These are phyloP conservation scores for Neodiprion pinetum DNA, from an alignment of 1,140 invertebrate species.

Conservation along the genomic window DNA sequence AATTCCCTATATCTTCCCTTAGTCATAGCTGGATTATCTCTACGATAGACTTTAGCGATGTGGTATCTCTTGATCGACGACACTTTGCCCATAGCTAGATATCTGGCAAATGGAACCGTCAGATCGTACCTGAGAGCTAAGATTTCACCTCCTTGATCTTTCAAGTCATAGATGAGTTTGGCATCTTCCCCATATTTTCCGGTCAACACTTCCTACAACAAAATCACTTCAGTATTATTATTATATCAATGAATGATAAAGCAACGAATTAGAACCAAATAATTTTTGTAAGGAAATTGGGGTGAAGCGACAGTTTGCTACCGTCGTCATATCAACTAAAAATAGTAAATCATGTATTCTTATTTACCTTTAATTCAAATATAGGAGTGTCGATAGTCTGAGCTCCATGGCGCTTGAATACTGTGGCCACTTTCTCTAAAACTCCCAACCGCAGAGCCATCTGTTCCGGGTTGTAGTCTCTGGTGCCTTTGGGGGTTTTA, in stretches of 20 bases:
- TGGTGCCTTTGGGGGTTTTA: constrained; percentile 95
- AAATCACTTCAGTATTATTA: too few relatives aligned
- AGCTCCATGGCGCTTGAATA: constrained; percentile 98
- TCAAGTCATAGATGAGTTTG: constrained; percentile 97
- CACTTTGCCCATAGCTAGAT: constrained; percentile 98
- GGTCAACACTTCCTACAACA: constrained; percentile 89
- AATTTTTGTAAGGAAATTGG: constrained; percentile 11
- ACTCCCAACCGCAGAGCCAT: constrained; percentile 93
- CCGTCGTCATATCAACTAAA: constrained; percentile 19
- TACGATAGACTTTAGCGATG: constrained; percentile 94
- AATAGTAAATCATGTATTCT: constrained; percentile 10
- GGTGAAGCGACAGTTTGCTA: not conserved
- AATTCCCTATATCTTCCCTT: constrained; percentile 97
- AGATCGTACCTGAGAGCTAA: constrained; percentile 89
- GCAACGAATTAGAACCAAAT: constrained; percentile 9
- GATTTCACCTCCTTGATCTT: constrained; percentile 98
- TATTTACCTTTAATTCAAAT: constrained; percentile 92
- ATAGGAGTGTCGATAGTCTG: constrained; percentile 99
- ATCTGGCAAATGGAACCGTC: constrained; percentile 96
- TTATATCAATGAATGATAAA: constrained; percentile 30
- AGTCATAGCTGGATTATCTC: constrained; percentile 97
- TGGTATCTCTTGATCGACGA: constrained; percentile 93
- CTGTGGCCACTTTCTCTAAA: constrained; percentile 85
- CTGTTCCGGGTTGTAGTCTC: constrained; percentile 93
- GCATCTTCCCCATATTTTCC: constrained; percentile 99